phyloP scores from a whole-genome alignment of 1,140 invertebrate species.

The Brachionus asplanchnoidis region DNA sequence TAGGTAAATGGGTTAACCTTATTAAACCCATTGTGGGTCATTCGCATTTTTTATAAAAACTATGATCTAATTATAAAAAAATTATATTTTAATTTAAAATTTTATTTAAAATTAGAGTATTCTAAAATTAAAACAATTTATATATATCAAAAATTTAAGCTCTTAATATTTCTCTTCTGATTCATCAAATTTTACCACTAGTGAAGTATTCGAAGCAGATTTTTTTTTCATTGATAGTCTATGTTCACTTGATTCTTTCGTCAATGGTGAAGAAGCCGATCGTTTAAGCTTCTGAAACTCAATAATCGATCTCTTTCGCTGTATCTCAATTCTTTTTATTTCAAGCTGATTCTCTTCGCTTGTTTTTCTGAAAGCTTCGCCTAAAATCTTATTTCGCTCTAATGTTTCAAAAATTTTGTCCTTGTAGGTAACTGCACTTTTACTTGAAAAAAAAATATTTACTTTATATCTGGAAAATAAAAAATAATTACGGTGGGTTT shows the following conservation, averaged over 20 bases:
- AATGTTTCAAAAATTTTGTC: background rate
- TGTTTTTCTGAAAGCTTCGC: background rate
- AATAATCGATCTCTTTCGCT: background rate
- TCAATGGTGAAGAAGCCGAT: background rate
- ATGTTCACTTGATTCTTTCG: background rate
- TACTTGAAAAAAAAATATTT: background rate
- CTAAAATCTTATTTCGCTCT: background rate
- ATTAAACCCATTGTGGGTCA: too few species aligned
- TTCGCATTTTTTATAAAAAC: too few species aligned
- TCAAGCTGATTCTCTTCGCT: background rate
- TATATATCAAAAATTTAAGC: too few species aligned
- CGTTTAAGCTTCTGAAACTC: background rate
- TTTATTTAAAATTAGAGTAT: too few species aligned
- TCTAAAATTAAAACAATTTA: too few species aligned
- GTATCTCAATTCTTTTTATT: background rate
- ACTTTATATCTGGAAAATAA: background rate
- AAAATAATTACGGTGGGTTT: background rate
- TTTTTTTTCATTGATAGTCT: background rate
- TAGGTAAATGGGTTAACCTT: too few species aligned
- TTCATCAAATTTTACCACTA: background rate
- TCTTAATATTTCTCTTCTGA: background rate
- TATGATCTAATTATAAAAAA: too few species aligned
- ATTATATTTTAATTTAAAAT: too few species aligned
- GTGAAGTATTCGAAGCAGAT: background rate
- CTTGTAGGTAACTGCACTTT: conserved; percentile 8